These are phyloP conservation scores for Tetrao urogallus DNA, from an alignment of 2,113 vertebrate genomes.

Conservation along the genomic window DNA sequence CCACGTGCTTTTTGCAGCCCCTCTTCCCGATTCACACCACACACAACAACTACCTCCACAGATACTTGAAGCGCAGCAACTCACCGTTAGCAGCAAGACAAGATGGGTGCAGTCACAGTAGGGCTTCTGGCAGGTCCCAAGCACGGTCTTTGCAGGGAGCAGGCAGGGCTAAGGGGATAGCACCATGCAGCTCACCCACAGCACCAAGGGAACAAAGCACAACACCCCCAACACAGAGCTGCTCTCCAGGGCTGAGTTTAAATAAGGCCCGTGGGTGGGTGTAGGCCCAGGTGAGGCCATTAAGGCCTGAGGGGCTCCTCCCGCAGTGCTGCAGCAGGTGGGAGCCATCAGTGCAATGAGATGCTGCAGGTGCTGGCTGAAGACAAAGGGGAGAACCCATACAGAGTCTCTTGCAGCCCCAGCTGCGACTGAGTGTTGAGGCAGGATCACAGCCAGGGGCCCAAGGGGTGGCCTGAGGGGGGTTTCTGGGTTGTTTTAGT, in stretches of 20 bases:
- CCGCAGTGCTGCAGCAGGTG: neutral
- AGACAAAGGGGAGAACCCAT: neutral
- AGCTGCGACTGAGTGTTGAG: fast-evolving
- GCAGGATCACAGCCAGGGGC: fast-evolving
- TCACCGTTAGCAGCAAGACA: neutral
- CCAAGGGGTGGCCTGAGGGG: neutral
- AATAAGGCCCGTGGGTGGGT: fast-evolving
- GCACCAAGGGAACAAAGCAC: neutral
- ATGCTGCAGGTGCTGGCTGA: neutral
- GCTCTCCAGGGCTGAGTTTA: neutral
- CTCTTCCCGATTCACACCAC: fast-evolving
- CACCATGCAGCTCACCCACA: fast-evolving
- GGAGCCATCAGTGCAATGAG: fast-evolving
- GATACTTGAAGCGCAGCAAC: fast-evolving
- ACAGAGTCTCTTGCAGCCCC: neutral
- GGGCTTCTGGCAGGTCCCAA: too few species aligned
- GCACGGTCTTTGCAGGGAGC: neutral
- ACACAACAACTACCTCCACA: fast-evolving
- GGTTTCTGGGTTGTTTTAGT: neutral
- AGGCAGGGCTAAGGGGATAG: fast-evolving
- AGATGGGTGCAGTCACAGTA: neutral
- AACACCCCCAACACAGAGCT: fast-evolving
- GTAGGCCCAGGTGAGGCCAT: neutral
- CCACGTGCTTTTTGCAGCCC: too few species aligned
- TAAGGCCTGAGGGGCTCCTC: neutral